phyloP scores from a whole-genome alignment of 2,113 vertebrate genomes.

The Pogona vitticeps region DNA sequence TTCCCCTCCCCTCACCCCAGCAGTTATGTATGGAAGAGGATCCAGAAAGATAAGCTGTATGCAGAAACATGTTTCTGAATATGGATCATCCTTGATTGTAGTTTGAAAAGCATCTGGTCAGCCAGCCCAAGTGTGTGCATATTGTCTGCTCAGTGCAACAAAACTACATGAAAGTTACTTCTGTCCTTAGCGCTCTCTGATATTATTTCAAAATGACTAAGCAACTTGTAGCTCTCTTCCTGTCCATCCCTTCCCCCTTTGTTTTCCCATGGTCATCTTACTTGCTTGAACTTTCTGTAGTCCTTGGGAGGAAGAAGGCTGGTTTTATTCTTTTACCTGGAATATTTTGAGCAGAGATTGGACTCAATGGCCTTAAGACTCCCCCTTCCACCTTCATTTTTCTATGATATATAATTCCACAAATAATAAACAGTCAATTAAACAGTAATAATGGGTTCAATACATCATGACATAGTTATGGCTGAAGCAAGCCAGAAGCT shows the following conservation, averaged over 20 bases:
- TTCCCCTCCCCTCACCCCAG: too few relatives aligned
- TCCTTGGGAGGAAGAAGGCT: background rate
- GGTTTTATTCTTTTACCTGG: background rate
- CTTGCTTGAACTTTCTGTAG: background rate
- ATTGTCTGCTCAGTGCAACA: background rate
- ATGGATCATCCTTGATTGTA: background rate
- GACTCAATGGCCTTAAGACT: too few relatives aligned
- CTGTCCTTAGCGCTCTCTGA: background rate
- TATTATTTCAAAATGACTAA: background rate
- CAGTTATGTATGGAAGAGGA: background rate
- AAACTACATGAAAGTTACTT: slow-evolving; percentile 29
- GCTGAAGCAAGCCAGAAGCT: background rate
- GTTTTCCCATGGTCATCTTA: background rate
- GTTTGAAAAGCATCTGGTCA: slow-evolving; percentile 2
- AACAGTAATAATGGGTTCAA: background rate
- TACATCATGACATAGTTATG: background rate
- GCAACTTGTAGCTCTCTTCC: background rate
- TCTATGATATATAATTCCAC: too few relatives aligned
- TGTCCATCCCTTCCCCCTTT: background rate
- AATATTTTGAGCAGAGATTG: background rate
- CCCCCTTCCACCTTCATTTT: too few relatives aligned
- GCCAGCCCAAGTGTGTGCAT: slow-evolving; percentile 7
- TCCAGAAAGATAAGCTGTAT: background rate
- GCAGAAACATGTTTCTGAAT: background rate
- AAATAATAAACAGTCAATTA: background rate